A percentile compares a stretch with the other conserved stretches of the same genome.
phyloP scores from a whole-genome alignment of 2,113 vertebrate species.

The Noctilio leporinus region DNA sequence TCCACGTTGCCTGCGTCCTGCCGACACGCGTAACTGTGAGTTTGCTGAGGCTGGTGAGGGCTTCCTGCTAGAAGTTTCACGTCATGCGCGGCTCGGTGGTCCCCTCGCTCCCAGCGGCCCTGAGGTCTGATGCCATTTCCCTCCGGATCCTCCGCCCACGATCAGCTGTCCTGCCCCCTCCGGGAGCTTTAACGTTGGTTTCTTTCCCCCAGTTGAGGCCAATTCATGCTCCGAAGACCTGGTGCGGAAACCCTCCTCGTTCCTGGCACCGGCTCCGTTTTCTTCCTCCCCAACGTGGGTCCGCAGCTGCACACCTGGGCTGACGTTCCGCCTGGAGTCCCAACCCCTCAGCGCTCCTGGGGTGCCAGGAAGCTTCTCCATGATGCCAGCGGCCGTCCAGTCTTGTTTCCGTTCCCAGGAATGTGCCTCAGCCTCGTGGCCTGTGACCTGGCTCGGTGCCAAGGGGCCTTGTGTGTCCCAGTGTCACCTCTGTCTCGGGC shows the following conservation, averaged over 20 bases:
- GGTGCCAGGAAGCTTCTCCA: background rate
- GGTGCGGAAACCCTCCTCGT: fast-evolving
- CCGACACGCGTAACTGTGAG: background rate
- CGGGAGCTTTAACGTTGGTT: fast-evolving
- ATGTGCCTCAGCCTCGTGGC: fast-evolving
- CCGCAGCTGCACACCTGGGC: background rate
- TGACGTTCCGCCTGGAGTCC: fast-evolving
- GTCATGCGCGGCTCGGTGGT: background rate
- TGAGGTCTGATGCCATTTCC: background rate
- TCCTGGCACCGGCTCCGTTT: background rate
- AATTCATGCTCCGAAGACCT: fast-evolving
- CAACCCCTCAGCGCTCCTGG: background rate
- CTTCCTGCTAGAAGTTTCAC: background rate
- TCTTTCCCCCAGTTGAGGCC: fast-evolving
- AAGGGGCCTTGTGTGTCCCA: fast-evolving
- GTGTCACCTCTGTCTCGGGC: fast-evolving
- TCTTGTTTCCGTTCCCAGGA: no score
- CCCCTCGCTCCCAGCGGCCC: fast-evolving
- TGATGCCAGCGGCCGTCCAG: fast-evolving
- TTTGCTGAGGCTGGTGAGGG: background rate
- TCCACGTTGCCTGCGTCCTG: background rate
- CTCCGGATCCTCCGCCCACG: fast-evolving
- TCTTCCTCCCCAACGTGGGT: background rate
- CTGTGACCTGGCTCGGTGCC: background rate
- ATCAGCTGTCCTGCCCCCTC: fast-evolving